These are phyloP conservation scores for Mormyrus proboscirostris DNA, from an alignment of 2,797 vertebrate species.

Conservation along the genomic window DNA sequence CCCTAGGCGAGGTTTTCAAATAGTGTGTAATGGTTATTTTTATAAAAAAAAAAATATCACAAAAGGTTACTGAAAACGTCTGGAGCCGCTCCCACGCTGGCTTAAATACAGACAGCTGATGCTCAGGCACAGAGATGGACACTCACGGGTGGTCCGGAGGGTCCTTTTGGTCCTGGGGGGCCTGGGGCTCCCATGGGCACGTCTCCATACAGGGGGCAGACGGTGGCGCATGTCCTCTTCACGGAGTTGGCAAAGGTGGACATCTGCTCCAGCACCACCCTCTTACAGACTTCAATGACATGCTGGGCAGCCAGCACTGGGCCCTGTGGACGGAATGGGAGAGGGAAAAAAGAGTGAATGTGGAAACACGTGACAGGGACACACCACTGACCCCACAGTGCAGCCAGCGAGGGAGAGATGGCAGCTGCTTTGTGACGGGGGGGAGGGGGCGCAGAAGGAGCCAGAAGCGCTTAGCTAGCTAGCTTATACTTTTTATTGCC, in stretches of 20 bases:
- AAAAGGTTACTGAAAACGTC: constrained; percentile 9
- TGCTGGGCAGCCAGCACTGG: constrained; percentile 58
- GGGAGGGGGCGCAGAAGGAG: constrained; percentile 33
- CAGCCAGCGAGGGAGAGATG: constrained; percentile 30
- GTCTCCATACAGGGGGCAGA: constrained; percentile 67
- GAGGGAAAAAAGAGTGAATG: constrained; percentile 21
- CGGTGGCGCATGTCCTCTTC: constrained; percentile 63
- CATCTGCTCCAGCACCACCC: constrained; percentile 68
- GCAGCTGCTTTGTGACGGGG: neutral
- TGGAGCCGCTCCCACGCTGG: neutral
- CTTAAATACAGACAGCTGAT: neutral
- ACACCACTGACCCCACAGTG: constrained; percentile 37
- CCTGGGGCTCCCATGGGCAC: constrained; percentile 61
- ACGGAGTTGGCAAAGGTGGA: constrained; percentile 67
- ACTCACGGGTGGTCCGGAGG: constrained; percentile 59
- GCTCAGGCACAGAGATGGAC: neutral
- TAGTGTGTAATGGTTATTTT: neutral
- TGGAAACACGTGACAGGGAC: constrained; percentile 41
- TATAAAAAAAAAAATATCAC: constrained; percentile 1
- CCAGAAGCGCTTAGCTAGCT: constrained; percentile 49
- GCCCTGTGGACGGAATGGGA: constrained; percentile 48
- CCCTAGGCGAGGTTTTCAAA: constrained; percentile 7
- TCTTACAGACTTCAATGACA: constrained; percentile 67
- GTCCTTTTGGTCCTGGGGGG: constrained; percentile 56
- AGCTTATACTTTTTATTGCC: constrained; percentile 49